A percentile compares a stretch with the other conserved stretches of the same genome.
Conservation (phyloP, 2,113 vertebrate species). For the Sakesphorus luctuosus region DNA sequence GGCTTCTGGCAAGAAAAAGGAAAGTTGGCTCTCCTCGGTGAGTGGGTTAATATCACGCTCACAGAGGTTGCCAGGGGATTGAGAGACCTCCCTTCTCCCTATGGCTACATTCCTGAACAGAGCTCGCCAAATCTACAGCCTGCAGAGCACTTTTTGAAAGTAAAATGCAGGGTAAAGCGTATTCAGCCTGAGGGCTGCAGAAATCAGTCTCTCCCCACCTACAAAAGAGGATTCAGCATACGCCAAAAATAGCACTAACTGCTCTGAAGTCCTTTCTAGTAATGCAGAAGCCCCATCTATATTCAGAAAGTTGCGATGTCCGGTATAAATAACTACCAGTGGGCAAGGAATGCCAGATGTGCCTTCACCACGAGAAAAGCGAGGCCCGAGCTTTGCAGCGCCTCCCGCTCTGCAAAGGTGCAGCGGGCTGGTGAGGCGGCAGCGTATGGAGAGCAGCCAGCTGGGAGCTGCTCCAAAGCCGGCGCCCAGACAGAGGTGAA, state of each 20-base stretch:
- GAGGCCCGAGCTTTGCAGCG: neutral
- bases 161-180: neutral
- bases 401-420: neutral
- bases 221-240: neutral
- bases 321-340: neutral
- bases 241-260: neutral
- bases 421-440: neutral
- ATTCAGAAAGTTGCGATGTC: neutral
- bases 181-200: neutral
- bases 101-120: neutral
- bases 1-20: neutral
- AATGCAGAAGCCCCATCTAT: neutral
- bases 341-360: neutral
- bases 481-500: neutral
- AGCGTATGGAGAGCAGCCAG: neutral
- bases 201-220: neutral
- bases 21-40: neutral
- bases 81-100: neutral
- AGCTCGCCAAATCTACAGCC: neutral
- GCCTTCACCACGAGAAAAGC: neutral
- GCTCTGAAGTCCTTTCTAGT: neutral
- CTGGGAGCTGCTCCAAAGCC: neutral
- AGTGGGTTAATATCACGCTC: fast-evolving
- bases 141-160: neutral
- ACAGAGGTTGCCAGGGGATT: neutral